These are phyloP conservation scores for Lathamus discolor DNA, from an alignment of 2,113 vertebrate genomes.

Conservation along the genomic window DNA sequence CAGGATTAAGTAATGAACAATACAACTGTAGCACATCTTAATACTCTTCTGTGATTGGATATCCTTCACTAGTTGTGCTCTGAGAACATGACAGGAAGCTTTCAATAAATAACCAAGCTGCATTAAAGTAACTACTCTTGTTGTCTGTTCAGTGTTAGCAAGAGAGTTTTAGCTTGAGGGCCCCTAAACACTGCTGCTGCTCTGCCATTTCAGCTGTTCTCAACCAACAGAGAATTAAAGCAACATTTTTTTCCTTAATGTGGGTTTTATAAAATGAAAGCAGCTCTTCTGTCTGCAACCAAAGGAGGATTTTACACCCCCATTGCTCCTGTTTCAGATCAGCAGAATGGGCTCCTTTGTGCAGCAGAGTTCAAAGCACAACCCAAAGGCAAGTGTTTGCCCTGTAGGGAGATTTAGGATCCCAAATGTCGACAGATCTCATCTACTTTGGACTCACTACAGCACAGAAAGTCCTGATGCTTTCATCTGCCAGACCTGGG, in stretches of 20 bases:
- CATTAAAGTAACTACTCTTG: neutral
- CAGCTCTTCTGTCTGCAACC: constrained; percentile 1
- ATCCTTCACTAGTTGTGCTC: neutral
- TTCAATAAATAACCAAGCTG: constrained; percentile 23
- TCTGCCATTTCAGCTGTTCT: constrained; percentile 23
- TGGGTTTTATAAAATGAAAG: constrained; percentile 41
- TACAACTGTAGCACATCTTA: neutral
- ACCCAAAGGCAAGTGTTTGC: constrained; percentile 13
- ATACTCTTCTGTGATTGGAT: neutral
- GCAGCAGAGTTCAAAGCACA: constrained; percentile 32
- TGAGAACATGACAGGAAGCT: neutral
- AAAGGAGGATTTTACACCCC: neutral
- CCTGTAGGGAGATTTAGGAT: neutral
- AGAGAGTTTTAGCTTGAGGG: neutral
- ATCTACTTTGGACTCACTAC: neutral
- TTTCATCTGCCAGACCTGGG: neutral
- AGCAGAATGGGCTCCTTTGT: constrained; percentile 11
- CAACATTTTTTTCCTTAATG: neutral
- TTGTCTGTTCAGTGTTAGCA: neutral
- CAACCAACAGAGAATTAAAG: constrained; percentile 18
- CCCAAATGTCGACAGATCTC: neutral
- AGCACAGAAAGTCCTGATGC: neutral
- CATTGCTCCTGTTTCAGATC: neutral
- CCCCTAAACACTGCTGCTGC: neutral
- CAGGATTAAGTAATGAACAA: neutral